Evolutionary conservation across 2,113 vertebrate species (phyloP).

Genomic region (Oostethus manadensis): DNA sequence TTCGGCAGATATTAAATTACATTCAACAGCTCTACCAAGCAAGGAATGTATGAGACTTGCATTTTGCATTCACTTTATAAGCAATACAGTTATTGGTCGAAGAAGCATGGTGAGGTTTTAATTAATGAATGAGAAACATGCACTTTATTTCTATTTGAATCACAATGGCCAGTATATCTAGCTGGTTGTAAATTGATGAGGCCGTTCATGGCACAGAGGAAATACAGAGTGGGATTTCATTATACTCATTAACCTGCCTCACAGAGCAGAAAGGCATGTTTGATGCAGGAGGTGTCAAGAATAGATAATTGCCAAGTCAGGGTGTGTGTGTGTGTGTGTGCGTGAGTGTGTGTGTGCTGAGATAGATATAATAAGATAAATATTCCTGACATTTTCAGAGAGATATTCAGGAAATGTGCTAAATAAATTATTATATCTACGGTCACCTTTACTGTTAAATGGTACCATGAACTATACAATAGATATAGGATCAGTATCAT

Average conservation of each 20-base stretch:
- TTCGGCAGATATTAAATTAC: conserved; percentile 16
- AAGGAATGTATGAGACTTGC: conserved; percentile 30
- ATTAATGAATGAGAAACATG: conserved; percentile 37
- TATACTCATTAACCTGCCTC: conserved; percentile 77
- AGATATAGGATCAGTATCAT: conserved; percentile 21
- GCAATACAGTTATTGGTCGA: conserved; percentile 21
- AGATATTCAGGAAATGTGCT: conserved; percentile 59
- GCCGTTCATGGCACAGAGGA: conserved; percentile 74
- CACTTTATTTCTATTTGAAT: conserved; percentile 46
- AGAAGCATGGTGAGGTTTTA: conserved; percentile 35
- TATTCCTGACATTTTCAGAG: conserved; percentile 53
- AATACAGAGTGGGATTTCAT: conserved; percentile 93
- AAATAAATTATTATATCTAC: conserved; percentile 60
- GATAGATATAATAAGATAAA: conserved; percentile 52
- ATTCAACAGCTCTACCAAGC: conserved; percentile 10
- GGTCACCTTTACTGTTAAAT: conserved; percentile 35
- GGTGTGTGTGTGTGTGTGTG: conserved; percentile 17
- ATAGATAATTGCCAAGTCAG: conserved; percentile 37
- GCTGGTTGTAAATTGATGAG: conserved; percentile 77
- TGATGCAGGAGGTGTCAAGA: conserved; percentile 32
- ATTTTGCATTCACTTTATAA: conserved; percentile 12
- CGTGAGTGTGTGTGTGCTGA: conserved; percentile 12
- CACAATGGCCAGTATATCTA: conserved; percentile 69
- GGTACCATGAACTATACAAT: conserved; percentile 25
- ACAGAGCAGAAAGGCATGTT: conserved; percentile 59